Percentiles rank a stretch among this genome's conserved stretches.
These are phyloP conservation scores for Calephelis nemesis DNA, from an alignment of 1,140 invertebrate genomes.

Conservation along the genomic window DNA sequence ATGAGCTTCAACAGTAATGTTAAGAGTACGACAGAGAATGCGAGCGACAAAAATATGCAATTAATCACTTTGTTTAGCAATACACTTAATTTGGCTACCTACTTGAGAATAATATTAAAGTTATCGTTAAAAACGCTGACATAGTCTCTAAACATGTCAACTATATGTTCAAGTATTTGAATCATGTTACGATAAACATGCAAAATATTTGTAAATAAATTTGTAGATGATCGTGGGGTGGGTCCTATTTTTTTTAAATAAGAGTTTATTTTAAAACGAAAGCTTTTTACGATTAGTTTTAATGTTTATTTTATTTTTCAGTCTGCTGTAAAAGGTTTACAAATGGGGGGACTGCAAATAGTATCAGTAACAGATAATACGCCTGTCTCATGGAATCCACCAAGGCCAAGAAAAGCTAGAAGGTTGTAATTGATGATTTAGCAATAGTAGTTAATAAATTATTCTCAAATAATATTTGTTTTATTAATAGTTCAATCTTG, in stretches of 20 bases:
- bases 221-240: conserved; percentile 18
- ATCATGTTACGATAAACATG: background rate
- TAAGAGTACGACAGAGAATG: background rate
- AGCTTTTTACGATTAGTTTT: background rate
- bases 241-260: too few species aligned
- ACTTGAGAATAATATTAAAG: conserved; percentile 4
- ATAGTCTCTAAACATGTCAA: conserved; percentile 1
- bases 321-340: conserved; percentile 95
- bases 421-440: conserved; percentile 80
- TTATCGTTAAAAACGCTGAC: background rate
- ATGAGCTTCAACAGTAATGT: conserved; percentile 5
- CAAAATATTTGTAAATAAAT: conserved; percentile 13
- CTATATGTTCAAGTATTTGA: background rate
- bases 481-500: background rate
- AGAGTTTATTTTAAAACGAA: too few species aligned
- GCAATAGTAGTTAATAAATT: conserved; percentile 29
- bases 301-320: conserved; percentile 59
- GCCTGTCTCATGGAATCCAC: conserved; percentile 88
- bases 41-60: background rate
- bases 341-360: conserved; percentile 93
- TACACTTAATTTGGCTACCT: conserved; percentile 1
- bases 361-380: conserved; percentile 95
- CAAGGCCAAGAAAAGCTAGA: conserved; percentile 86
- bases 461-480: conserved; percentile 15
- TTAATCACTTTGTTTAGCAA: background rate